Evolutionary conservation across 2,888 invertebrate species (phyloP), one percentile per base, ranked within the genome.

Genomic region (Agriotes lineatus): DNA sequence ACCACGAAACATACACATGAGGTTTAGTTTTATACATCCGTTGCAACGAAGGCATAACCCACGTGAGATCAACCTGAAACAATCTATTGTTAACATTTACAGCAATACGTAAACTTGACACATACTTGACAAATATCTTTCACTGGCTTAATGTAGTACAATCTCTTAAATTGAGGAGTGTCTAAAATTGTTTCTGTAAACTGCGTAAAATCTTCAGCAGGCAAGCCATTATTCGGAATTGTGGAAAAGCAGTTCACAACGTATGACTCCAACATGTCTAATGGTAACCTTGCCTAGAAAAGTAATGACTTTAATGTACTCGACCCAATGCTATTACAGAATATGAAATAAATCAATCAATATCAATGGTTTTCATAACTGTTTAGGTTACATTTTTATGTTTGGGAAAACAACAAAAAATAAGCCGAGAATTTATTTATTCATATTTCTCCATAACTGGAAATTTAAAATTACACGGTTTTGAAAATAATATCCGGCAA

Each of bases 11-110:
- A 78, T 94, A 94, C 74, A 91, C 89, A 70, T 93, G 88, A 0
- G 95, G 93, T 80, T 94, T 94, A 14, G 87, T 88, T 82, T 90
- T 89, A 81, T 95, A 96, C 69, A 92, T 84, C 68, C 90, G 84
- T 20, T 87, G 85, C 25, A 88, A 77, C 5, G 90, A 85, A 5
- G 91, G 91, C 76, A 91, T 82, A 1, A 87, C 84, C 91, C 91
- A 92, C 39, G 86, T 88, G n/a, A 92, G 78, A 71, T 88, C 86
- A 50, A 92, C 74, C 83, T 87, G 79, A 70, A 77, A 67, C 10
- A 12, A 45, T 44, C 16, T 58, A 66, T 19, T 25, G 12, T 42
- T 39, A 37, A 59, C 18, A 45, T 12, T 35, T n/a, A n/a, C n/a
- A n/a, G n/a, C n/a, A n/a, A n/a, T n/a, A n/a, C n/a, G n/a, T n/a